Percentiles rank a stretch among this genome's conserved stretches.
Conservation (phyloP, 2,888 invertebrate species). For the Meteorus colon region DNA sequence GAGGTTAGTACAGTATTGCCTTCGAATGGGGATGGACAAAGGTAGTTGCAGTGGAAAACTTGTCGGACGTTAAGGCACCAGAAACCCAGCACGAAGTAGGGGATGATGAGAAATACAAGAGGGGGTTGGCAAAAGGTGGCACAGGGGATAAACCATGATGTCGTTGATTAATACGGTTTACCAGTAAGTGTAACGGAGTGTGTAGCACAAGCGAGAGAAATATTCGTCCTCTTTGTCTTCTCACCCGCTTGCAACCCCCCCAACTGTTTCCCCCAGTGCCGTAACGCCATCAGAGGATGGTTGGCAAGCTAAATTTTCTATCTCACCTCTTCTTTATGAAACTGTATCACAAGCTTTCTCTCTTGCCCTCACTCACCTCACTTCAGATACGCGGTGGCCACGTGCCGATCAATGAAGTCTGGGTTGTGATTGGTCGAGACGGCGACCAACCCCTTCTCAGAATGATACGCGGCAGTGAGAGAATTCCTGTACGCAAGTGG, state of each 20-base stretch:
- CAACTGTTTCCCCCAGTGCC: constrained; percentile 25
- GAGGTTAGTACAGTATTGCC: constrained; percentile 44
- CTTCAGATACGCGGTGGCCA: constrained; percentile 65
- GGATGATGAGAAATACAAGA: constrained; percentile 47
- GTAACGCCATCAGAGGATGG: constrained; percentile 19
- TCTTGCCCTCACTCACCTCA: constrained; percentile 29
- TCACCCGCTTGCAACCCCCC: constrained; percentile 46
- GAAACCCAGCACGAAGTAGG: constrained; percentile 27
- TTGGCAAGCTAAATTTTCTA: constrained; percentile 22
- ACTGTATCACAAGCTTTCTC: not conserved
- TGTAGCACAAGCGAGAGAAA: constrained; percentile 63
- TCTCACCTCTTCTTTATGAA: constrained; percentile 23
- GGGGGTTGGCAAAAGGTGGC: constrained; percentile 48
- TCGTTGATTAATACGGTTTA: constrained; percentile 74
- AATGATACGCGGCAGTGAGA: constrained; percentile 42
- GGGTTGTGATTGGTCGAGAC: constrained; percentile 69
- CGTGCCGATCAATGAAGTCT: constrained; percentile 74
- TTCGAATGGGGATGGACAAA: constrained; percentile 27
- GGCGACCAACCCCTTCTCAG: constrained; percentile 62
- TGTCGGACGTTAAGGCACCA: not conserved
- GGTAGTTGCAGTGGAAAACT: constrained; percentile 42
- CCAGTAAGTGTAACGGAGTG: constrained; percentile 74
- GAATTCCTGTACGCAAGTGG: constrained; percentile 31
- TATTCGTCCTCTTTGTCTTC: constrained; percentile 40
- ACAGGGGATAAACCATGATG: constrained; percentile 72